These are phyloP conservation scores for Acropternis orthonyx DNA, from an alignment of 2,797 vertebrate species.

Conservation along the genomic window DNA sequence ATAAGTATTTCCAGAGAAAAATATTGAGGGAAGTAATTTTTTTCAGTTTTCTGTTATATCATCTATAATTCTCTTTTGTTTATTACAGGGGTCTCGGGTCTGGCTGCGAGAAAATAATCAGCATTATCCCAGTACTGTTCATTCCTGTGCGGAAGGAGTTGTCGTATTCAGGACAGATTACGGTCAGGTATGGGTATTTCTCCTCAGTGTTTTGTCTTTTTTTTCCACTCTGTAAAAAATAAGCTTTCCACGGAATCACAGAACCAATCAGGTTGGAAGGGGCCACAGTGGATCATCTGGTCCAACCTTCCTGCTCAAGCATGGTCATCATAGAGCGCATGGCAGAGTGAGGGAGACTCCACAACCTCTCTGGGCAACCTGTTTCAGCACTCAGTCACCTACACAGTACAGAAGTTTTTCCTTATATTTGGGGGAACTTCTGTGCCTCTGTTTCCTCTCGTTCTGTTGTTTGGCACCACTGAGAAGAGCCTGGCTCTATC, in stretches of 20 bases:
- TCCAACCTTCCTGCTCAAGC: not conserved
- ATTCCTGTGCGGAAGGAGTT: slow-evolving; percentile 89
- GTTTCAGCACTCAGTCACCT: not conserved
- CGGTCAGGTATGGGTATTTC: slow-evolving; percentile 84
- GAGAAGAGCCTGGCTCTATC: not conserved
- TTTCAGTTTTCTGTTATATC: not conserved
- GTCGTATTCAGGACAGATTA: slow-evolving; percentile 90
- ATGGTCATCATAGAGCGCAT: not conserved
- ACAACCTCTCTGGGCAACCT: not conserved
- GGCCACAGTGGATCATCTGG: not conserved
- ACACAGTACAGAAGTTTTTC: not conserved
- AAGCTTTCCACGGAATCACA: not conserved
- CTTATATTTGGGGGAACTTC: not conserved
- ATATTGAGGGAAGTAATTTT: not conserved
- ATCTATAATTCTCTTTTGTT: not conserved
- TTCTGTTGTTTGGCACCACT: not conserved
- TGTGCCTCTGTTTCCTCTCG: not conserved
- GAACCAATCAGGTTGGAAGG: not conserved
- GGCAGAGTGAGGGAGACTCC: not conserved
- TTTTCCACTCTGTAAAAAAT: not conserved
- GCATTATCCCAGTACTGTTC: slow-evolving; percentile 90
- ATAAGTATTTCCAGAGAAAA: not conserved
- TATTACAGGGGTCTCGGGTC: slow-evolving; percentile 88
- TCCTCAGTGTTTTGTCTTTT: not conserved
- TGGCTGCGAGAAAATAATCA: slow-evolving; percentile 93